Percentiles rank a stretch among this genome's conserved stretches.
These are phyloP conservation scores for Linepithema humile DNA, from an alignment of 1,140 invertebrate genomes.

Conservation along the genomic window DNA sequence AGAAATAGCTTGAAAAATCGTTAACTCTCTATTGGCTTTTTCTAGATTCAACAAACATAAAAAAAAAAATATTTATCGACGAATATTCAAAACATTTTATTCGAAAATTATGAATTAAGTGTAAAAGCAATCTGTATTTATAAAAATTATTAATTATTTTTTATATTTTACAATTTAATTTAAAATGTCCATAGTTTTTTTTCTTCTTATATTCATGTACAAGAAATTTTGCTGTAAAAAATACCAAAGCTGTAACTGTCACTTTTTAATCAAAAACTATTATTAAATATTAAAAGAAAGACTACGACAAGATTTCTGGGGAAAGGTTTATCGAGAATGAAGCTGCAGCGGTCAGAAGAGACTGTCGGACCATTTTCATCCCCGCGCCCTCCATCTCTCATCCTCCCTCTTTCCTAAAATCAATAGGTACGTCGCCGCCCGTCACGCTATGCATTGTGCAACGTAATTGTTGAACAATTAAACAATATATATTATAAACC, in stretches of 20 bases:
- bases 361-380: slow-evolving; percentile 72
- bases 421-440: slow-evolving; percentile 77
- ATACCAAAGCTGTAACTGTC: background rate
- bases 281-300: background rate
- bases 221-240: too few relatives aligned
- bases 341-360: slow-evolving; percentile 70
- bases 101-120: background rate
- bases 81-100: background rate
- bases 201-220: too few relatives aligned
- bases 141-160: too few relatives aligned
- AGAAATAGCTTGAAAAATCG: background rate
- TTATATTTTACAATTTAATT: too few relatives aligned
- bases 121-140: too few relatives aligned
- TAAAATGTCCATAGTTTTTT: too few relatives aligned
- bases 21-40: background rate
- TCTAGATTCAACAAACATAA: background rate
- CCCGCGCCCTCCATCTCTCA: slow-evolving; percentile 68
- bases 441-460: slow-evolving; percentile 62
- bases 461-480: slow-evolving; percentile 60
- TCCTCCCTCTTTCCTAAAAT: slow-evolving; percentile 79
- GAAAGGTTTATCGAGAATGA: slow-evolving; percentile 40
- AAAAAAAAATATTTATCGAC: background rate
- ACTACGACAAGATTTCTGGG: slow-evolving; percentile 29
- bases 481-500: slow-evolving; percentile 50
- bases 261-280: background rate